Conservation (phyloP, 30 jellyfish, hydroid and myxozoan species). For the Aurelia sp. region DNA sequence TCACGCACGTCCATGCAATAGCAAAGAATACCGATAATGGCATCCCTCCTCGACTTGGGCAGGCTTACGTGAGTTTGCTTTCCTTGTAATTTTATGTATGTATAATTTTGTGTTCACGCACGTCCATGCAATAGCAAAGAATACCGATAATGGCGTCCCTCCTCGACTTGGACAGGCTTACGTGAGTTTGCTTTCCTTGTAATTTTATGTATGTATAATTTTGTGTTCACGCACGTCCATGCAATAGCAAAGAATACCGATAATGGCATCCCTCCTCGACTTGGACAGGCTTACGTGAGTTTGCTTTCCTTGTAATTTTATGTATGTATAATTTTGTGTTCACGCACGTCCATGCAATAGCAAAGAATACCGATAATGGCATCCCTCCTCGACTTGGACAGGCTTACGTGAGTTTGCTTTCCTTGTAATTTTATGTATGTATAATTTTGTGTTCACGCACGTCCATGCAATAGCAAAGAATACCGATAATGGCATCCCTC, state of each 20-base stretch:
- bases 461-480: too few relatives aligned
- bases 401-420: conserved; percentile 51
- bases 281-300: conserved; percentile 80
- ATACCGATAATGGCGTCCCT: conserved; percentile 89
- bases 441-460: too few relatives aligned
- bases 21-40: too few relatives aligned
- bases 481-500: conserved; percentile 90
- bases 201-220: neutral
- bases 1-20: too few relatives aligned
- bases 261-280: conserved; percentile 84
- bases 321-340: neutral
- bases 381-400: conserved; percentile 86
- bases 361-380: too few relatives aligned
- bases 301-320: neutral
- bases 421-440: neutral
- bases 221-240: too few relatives aligned
- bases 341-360: too few relatives aligned
- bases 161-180: conserved; percentile 85
- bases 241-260: too few relatives aligned
- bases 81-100: neutral
- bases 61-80: conserved; percentile 57
- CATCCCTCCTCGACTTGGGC: conserved; percentile 84
- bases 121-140: too few relatives aligned
- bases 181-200: conserved; percentile 20
- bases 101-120: too few relatives aligned